Percentiles rank a stretch among this genome's conserved stretches.
Evolutionary conservation across 2,797 vertebrate species (phyloP).

Genomic region (Gallinago stenura): DNA sequence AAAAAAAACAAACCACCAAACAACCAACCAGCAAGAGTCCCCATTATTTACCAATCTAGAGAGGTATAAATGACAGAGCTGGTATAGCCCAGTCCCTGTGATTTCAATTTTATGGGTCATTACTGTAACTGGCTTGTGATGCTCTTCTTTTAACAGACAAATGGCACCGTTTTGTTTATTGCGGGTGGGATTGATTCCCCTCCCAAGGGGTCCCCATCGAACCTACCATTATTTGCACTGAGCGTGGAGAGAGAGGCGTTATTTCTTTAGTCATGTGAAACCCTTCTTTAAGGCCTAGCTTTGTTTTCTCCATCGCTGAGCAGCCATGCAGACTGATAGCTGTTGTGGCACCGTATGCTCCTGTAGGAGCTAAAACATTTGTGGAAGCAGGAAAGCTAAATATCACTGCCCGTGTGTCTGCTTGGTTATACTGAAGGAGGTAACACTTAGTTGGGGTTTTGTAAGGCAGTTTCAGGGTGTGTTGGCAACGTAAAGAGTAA

Average conservation of each 20-base stretch:
- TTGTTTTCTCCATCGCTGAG: neutral
- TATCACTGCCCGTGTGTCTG: neutral
- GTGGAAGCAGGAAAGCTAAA: neutral
- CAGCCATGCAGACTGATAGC: neutral
- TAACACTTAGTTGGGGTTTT: neutral
- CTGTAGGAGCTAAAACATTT: neutral
- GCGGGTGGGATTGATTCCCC: constrained; percentile 9
- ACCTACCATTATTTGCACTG: constrained; percentile 1
- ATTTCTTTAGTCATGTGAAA: neutral
- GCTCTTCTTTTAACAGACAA: constrained; percentile 14
- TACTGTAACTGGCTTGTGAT: constrained; percentile 11
- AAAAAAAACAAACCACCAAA: neutral
- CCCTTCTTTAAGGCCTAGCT: neutral
- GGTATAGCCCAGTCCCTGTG: neutral
- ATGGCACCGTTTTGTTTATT: neutral
- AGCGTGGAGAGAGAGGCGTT: neutral
- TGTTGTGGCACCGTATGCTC: neutral
- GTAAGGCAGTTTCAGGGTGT: neutral
- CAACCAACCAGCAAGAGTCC: neutral
- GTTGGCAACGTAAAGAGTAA: neutral
- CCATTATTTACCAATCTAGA: constrained; percentile 29
- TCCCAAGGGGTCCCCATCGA: constrained; percentile 3
- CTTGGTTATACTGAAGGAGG: neutral
- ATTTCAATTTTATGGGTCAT: constrained; percentile 15
- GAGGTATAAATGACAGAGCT: constrained; percentile 14